phyloP scores from a whole-genome alignment of 2,888 invertebrate species.

The Nebria salina region DNA sequence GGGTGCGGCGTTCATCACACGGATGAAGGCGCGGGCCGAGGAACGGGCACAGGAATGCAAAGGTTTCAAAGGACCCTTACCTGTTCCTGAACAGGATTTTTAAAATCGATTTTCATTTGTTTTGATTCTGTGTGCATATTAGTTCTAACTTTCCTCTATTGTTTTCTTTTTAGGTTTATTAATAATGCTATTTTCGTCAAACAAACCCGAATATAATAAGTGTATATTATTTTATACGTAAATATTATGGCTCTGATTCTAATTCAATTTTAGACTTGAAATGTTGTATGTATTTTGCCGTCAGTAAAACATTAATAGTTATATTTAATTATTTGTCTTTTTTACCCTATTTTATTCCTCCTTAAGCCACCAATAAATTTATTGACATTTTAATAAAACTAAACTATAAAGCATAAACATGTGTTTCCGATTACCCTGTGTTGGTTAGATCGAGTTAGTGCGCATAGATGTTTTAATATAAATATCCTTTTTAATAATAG shows the following conservation, averaged over 20 bases:
- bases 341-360: neutral
- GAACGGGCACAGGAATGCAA: conserved; percentile 70
- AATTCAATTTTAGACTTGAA: neutral
- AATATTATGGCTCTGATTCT: neutral
- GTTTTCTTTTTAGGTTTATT: neutral
- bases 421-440: no score
- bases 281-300: neutral
- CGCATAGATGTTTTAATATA: no score
- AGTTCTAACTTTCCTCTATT: neutral
- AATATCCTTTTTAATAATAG: no score
- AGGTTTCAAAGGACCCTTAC: conserved; percentile 32
- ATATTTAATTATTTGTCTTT: neutral
- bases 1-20: conserved; percentile 92
- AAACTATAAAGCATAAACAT: no score
- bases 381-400: no score
- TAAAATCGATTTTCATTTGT: neutral
- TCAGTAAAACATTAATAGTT: neutral
- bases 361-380: no score
- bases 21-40: conserved; percentile 91
- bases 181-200: neutral
- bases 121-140: neutral
- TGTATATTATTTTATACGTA: conserved; percentile 1
- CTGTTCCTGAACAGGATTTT: conserved; percentile 20
- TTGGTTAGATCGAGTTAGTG: no score
- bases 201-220: neutral